Conservation (phyloP, 2,797 vertebrate genomes). For the Phrynocephalus vlangalii region DNA sequence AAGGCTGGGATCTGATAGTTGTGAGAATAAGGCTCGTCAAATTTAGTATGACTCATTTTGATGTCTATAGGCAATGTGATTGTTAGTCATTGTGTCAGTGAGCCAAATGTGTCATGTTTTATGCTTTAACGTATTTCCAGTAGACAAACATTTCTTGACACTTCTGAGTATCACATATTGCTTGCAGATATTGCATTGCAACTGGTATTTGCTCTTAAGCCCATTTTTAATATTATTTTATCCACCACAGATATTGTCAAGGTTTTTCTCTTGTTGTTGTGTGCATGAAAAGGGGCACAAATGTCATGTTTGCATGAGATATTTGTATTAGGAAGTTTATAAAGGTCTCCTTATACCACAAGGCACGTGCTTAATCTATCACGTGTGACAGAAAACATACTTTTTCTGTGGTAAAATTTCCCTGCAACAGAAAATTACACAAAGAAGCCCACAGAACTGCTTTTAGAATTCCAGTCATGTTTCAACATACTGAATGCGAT, state of each 20-base stretch:
- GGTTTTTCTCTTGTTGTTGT: background rate
- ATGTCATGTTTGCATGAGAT: background rate
- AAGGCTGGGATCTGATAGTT: too few relatives aligned
- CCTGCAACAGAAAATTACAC: background rate
- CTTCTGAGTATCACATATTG: slow-evolving; percentile 6
- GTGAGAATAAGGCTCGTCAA: background rate
- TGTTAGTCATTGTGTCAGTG: slow-evolving; percentile 6
- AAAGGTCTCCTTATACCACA: background rate
- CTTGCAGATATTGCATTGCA: background rate
- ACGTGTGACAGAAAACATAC: background rate
- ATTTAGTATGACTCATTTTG: background rate
- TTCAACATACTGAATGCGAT: background rate
- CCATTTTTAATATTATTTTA: background rate
- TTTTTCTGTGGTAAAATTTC: background rate
- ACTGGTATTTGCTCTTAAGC: background rate
- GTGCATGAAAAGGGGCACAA: background rate
- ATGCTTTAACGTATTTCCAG: background rate
- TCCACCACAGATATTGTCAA: background rate
- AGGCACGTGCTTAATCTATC: background rate
- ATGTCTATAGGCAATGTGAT: background rate
- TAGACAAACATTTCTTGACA: slow-evolving; percentile 23
- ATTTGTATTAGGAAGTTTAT: background rate
- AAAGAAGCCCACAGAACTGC: background rate
- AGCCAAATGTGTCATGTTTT: slow-evolving; percentile 27
- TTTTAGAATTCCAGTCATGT: background rate